These are phyloP conservation scores for Arrhopalites spinosus DNA, from an alignment of 2,888 invertebrate genomes.

Conservation along the genomic window DNA sequence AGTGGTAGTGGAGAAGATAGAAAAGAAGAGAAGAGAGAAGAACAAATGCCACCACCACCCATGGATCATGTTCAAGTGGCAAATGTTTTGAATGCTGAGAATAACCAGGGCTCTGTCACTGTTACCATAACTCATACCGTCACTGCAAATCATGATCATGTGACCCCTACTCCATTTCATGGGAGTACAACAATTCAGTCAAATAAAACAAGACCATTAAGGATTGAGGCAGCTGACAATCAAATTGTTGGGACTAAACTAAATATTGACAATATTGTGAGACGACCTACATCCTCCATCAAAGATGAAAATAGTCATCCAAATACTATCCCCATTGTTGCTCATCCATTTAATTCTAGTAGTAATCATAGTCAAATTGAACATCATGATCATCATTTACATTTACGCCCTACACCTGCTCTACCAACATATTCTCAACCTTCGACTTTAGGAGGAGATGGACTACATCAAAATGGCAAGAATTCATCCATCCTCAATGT, in stretches of 20 bases:
- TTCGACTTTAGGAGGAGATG: not conserved
- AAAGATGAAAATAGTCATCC: constrained; percentile 19
- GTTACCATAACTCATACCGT: constrained; percentile 38
- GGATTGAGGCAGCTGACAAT: too few relatives aligned
- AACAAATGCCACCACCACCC: not conserved
- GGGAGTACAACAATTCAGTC: not conserved
- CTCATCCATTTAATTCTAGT: not conserved
- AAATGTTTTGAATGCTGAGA: not conserved
- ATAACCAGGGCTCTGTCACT: constrained; percentile 23
- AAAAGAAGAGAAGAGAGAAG: not conserved
- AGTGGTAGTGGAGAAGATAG: constrained; percentile 27
- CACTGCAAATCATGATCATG: not conserved
- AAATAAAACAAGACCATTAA: not conserved
- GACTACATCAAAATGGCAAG: not conserved
- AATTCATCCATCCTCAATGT: not conserved
- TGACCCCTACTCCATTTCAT: not conserved
- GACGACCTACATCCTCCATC: not conserved
- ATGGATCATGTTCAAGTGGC: not conserved
- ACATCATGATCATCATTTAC: constrained; percentile 25
- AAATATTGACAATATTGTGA: too few relatives aligned
- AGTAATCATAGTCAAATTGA: not conserved
- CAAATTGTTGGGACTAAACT: not conserved
- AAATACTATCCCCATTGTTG: constrained; percentile 22
- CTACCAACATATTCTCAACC: constrained; percentile 27
- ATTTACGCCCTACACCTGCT: constrained; percentile 33